phyloP scores from a whole-genome alignment of 2,888 invertebrate genomes.

The Caenorhabditis panamensis region DNA sequence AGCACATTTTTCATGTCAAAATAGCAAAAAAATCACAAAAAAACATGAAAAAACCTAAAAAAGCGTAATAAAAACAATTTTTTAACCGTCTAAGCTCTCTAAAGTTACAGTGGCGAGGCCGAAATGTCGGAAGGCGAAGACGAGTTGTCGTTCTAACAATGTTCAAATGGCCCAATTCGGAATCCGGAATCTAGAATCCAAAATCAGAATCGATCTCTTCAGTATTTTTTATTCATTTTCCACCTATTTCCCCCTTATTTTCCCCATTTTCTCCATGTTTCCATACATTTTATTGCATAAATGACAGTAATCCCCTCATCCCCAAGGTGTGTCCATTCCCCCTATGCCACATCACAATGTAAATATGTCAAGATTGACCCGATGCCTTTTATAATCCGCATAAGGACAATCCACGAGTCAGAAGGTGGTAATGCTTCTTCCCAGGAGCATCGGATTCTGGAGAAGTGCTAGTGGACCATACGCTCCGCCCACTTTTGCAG shows the following conservation, averaged over 20 bases:
- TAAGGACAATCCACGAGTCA: background rate
- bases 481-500: background rate
- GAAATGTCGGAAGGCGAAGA: constrained; percentile 54
- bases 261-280: no score
- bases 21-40: no score
- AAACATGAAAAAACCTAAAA: background rate
- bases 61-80: no score
- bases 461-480: background rate
- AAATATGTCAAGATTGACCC: background rate
- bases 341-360: background rate
- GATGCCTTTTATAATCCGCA: background rate
- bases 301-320: background rate
- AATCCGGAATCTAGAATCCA: no score
- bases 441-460: background rate
- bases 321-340: background rate
- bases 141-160: constrained; percentile 30
- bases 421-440: background rate
- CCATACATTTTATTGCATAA: background rate
- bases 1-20: no score
- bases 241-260: no score
- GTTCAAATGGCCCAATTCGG: no score
- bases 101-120: constrained; percentile 34
- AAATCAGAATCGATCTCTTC: no score
- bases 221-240: background rate
- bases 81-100: no score